Evolutionary conservation across 2,113 vertebrate genomes (phyloP).

Genomic region (Microcebus jonahi): DNA sequence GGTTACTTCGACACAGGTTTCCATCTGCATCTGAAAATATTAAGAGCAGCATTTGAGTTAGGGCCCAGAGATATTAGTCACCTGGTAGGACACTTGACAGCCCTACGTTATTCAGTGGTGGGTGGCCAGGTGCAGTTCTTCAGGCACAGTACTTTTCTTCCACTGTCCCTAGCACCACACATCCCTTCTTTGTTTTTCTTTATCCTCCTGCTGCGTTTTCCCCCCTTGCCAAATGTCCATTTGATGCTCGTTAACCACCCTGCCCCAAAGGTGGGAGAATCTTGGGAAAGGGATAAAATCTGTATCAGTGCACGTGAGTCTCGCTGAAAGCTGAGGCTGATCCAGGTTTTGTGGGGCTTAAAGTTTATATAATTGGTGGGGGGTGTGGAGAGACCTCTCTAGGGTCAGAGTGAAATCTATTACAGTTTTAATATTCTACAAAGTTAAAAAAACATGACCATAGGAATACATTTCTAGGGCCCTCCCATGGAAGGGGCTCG

Average conservation of each 20-base stretch:
- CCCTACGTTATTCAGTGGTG: rapidly evolving
- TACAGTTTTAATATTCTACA: not conserved
- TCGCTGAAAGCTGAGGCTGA: not conserved
- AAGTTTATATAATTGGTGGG: not conserved
- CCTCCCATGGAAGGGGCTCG: not conserved
- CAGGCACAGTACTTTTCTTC: not conserved
- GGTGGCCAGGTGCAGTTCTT: rapidly evolving
- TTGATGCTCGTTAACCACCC: not conserved
- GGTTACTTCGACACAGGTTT: constrained; percentile 88
- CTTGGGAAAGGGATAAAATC: not conserved
- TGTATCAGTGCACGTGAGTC: not conserved
- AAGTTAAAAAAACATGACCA: not conserved
- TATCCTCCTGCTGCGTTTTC: not conserved
- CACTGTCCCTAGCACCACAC: rapidly evolving
- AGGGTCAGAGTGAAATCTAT: not conserved
- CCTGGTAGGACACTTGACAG: not conserved
- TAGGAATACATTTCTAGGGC: not conserved
- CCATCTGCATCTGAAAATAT: constrained; percentile 92
- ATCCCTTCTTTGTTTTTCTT: not conserved
- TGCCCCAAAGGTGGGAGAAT: not conserved
- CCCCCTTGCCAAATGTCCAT: not conserved
- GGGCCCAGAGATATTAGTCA: not conserved
- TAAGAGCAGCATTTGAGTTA: not conserved
- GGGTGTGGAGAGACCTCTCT: not conserved
- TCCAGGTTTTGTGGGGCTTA: not conserved